Evolutionary conservation across 2,888 invertebrate species (phyloP), one percentile per base, ranked within the genome.

Genomic region (Autographa gamma): DNA sequence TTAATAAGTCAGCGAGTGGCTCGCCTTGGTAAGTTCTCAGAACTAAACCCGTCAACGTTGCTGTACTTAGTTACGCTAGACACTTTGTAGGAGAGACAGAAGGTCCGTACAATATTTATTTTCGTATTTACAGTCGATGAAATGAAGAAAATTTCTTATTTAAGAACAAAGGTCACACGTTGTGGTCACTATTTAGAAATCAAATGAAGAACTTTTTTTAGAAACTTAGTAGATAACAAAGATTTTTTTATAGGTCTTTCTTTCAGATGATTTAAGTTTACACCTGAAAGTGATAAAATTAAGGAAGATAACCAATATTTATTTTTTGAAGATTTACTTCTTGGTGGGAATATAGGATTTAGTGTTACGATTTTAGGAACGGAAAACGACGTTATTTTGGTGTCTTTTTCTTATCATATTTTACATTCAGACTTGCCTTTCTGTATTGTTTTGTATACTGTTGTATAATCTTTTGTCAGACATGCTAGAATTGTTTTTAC

Each of bases 11-110:
- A 18, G 58, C 18, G 14, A 74, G 68, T 54, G n/a, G 85, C 69
- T 81, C 65, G 71, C 85, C 85, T 85, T 85, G 84, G 63, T 64
- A 58, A 68, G 66, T 76, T 84, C 76, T 34, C 59, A 65, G 77
- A 77, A 82, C 69, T 71, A 75, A 60, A 66, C 72, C 68, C 38
- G 66, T 48, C 48, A 48, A 58, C 81, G 77, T 77, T 69, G 66
- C 73, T 74, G 73, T 16, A 14, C 34, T 70, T 16, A 69, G 56
- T 61, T 31, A 34, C 31, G 60, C 32, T 60, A 25, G 54, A 25
- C 25, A 14, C 1, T 1, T 48, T 4, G 4, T 11, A 25, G 1
- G 2, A 13, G 8, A 56, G 13, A 19, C 54, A 56, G 54, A 56
- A 56, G 54, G 25, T 25, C 18, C 25, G 3, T 4, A 18, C 11